phyloP scores from a whole-genome alignment of 2,113 vertebrate genomes.

The Mungos mungo region DNA sequence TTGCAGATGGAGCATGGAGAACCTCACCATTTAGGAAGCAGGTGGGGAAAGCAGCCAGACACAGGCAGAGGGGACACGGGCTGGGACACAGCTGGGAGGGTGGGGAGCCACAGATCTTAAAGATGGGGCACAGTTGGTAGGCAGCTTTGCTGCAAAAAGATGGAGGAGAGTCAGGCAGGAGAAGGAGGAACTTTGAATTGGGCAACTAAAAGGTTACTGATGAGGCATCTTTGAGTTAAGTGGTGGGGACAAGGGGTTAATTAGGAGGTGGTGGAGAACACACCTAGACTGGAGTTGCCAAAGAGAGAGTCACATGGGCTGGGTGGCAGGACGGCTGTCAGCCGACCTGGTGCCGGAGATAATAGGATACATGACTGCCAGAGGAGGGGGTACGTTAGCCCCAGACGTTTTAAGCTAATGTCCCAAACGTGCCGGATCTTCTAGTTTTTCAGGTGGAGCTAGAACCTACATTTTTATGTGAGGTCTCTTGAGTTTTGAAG shows the following conservation, averaged over 20 bases:
- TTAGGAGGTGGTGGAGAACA: background rate
- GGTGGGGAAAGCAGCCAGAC: background rate
- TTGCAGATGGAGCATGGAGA: background rate
- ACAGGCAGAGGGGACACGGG: background rate
- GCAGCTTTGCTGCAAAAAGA: background rate
- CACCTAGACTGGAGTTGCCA: background rate
- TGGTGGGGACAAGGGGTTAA: background rate
- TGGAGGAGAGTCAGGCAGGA: background rate
- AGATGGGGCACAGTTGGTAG: background rate
- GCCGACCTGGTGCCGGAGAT: too few species aligned
- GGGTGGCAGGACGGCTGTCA: background rate
- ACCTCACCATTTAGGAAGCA: background rate
- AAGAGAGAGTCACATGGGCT: background rate
- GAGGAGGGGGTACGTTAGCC: background rate
- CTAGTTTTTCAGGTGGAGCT: background rate
- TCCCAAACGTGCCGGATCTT: background rate
- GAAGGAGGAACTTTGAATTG: background rate
- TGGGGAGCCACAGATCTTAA: too few species aligned
- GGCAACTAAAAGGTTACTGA: background rate
- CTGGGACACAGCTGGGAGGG: background rate
- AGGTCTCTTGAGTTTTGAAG: background rate
- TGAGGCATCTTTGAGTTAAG: background rate
- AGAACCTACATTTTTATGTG: background rate
- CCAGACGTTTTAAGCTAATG: too few species aligned
- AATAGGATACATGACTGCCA: background rate